Evolutionary conservation across 30 jellyfish, hydroid and myxozoan species (phyloP).

Genomic region (Nemopilema nomurai): DNA sequence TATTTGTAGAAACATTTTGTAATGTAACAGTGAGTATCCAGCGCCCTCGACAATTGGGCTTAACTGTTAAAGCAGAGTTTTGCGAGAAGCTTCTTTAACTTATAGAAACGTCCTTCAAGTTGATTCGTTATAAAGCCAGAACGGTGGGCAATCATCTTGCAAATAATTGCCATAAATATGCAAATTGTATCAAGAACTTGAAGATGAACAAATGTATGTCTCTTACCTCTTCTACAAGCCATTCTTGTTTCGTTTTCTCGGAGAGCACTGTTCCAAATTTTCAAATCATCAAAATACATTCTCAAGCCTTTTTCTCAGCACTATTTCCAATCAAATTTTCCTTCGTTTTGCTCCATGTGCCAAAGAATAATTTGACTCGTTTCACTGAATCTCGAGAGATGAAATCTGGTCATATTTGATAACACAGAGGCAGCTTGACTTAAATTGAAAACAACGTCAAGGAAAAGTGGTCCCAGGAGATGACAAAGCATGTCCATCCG

Average conservation of each 20-base stretch:
- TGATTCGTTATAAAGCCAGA: too few relatives aligned
- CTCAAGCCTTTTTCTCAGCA: constrained; percentile 9
- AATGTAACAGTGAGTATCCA: too few relatives aligned
- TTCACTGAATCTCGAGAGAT: not conserved
- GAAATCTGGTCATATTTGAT: not conserved
- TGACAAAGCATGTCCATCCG: constrained; percentile 50
- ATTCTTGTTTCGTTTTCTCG: not conserved
- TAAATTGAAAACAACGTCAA: constrained; percentile 2
- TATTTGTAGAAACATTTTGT: too few relatives aligned
- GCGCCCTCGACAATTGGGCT: too few relatives aligned
- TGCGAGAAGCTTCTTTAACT: too few relatives aligned
- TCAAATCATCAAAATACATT: constrained; percentile 47
- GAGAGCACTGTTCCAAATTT: constrained; percentile 38
- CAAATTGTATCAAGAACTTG: not conserved
- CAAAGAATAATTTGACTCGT: constrained; percentile 1
- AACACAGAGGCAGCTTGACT: not conserved
- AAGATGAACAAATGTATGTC: too few relatives aligned
- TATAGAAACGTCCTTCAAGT: too few relatives aligned
- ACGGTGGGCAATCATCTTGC: too few relatives aligned
- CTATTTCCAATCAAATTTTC: constrained; percentile 31
- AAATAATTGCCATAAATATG: too few relatives aligned
- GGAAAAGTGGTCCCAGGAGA: constrained; percentile 37
- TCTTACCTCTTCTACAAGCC: constrained; percentile 36
- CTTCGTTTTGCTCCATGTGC: constrained; percentile 8
- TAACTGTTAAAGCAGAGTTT: too few relatives aligned